Evolutionary conservation across 2,888 invertebrate genomes (phyloP).

Genomic region (Ophion obscuratus): DNA sequence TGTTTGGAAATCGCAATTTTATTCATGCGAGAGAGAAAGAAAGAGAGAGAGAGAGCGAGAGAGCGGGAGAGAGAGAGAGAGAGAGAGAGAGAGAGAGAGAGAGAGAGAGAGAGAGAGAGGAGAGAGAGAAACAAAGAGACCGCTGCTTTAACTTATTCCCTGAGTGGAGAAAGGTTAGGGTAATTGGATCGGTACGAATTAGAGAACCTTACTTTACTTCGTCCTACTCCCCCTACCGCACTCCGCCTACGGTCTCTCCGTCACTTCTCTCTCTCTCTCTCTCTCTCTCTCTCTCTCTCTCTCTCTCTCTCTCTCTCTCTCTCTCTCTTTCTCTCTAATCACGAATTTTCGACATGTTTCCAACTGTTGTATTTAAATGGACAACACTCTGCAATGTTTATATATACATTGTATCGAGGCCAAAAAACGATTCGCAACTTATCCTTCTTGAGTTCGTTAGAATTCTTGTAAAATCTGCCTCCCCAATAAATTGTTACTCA

Average conservation of each 20-base stretch:
- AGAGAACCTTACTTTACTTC: conserved; percentile 72
- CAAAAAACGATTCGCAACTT: no score
- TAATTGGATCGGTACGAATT: conserved; percentile 80
- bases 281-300: neutral
- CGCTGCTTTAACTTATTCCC: conserved; percentile 76
- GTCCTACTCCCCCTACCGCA: neutral
- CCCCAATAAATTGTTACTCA: no score
- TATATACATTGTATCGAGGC: no score
- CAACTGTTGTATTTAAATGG: no score
- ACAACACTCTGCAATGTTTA: no score
- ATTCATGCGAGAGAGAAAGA: conserved; percentile 69
- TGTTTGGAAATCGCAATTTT: conserved; percentile 79
- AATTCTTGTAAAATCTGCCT: no score
- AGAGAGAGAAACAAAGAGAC: conserved; percentile 13
- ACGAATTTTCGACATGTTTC: no score
- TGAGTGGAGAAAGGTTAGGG: conserved; percentile 70
- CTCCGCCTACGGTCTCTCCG: neutral
- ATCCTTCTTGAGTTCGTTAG: no score
- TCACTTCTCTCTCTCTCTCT: neutral
- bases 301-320: no score
- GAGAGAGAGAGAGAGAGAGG: no score
- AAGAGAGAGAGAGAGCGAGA: conserved; percentile 17
- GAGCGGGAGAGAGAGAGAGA: neutral
- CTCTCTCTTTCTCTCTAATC: no score
- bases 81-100: conserved; percentile 4